Percentiles rank a stretch among this genome's conserved stretches.
phyloP scores from a whole-genome alignment of 2,888 invertebrate species.

The Cephus pulcher region DNA sequence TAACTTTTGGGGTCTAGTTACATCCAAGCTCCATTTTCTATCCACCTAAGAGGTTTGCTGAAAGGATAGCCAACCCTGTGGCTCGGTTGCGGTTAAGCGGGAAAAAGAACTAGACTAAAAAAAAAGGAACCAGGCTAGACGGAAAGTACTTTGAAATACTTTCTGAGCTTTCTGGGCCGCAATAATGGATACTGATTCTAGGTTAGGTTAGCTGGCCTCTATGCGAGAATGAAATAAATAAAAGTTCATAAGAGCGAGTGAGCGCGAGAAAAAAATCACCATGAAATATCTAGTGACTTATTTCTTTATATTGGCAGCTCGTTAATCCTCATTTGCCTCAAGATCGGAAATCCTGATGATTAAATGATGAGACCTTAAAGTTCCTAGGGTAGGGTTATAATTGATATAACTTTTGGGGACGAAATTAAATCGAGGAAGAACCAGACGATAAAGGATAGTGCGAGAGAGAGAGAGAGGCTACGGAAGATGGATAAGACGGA shows the following conservation, averaged over 20 bases:
- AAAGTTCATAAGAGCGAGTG: neutral
- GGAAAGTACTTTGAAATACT: neutral
- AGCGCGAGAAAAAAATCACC: neutral
- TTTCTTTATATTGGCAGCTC: neutral
- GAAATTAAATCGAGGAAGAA: constrained; percentile 1
- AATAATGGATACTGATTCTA: neutral
- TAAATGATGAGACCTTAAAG: neutral
- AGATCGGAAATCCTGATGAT: neutral
- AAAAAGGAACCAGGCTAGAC: neutral
- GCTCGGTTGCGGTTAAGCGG: neutral
- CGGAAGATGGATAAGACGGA: neutral
- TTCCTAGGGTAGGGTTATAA: neutral
- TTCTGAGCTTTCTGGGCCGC: neutral
- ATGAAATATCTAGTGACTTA: neutral
- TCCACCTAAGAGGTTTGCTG: neutral
- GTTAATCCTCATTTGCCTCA: neutral
- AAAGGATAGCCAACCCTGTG: neutral
- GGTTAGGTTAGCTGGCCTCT: neutral
- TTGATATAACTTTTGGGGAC: neutral
- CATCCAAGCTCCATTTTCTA: neutral
- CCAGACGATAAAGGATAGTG: neutral
- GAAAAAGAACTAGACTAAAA: neutral
- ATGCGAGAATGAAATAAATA: neutral
- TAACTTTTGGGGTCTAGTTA: neutral
- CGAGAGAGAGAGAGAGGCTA: constrained; percentile 3